Evolutionary conservation across 2,797 vertebrate genomes (phyloP), one percentile per base, ranked within the genome.

Genomic region (Rhodeus uyekii): DNA sequence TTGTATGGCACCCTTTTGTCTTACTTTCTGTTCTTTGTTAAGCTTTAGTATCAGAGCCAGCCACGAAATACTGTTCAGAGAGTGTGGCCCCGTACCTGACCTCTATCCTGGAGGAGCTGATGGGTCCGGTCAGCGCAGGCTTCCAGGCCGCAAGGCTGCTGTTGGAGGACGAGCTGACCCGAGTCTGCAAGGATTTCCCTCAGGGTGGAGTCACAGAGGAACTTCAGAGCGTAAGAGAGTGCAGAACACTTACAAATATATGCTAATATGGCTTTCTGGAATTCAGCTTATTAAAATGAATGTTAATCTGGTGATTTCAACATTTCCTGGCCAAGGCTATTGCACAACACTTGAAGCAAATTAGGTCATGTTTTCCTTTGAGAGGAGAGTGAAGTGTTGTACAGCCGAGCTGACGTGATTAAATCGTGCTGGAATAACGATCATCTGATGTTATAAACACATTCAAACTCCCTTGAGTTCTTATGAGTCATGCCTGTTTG

Each of bases 31-130:
- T 88, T 53, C n/a, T 83, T 34, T 84, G 32, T 86, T 65, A 86
- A 94, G 97, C 82, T 0, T 90, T 91, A 80, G 91, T 96, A 34
- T 89, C 89, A 24, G 93, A 94, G 78, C 94, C 93, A 22, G 94
- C 93, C 8, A 92, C 93, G 87, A 94, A 91, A 72, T 93, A 89
- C 88, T 95, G 94, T 81, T 64, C 84, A 0, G 96, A 97, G 83
- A 94, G 86, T 0, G 93, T 97, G 58, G 93, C 93, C 34, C 97
- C 96, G 0, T 96, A 96, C 86, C 87, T 97, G 78, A 69, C 93
- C 0, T 97, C 96, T 83, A 93, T 97, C 84, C 91, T 97, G 67
- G 96, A 97, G 87, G 96, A 92, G 61, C 92, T 98, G 12, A 95
- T 95, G 90, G 95, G 93, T 38, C 95, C 95, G 0, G 92, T 97